Evolutionary conservation across 2,113 vertebrate genomes (phyloP), one percentile per base, ranked within the genome.

Genomic region (Tor tambroides): DNA sequence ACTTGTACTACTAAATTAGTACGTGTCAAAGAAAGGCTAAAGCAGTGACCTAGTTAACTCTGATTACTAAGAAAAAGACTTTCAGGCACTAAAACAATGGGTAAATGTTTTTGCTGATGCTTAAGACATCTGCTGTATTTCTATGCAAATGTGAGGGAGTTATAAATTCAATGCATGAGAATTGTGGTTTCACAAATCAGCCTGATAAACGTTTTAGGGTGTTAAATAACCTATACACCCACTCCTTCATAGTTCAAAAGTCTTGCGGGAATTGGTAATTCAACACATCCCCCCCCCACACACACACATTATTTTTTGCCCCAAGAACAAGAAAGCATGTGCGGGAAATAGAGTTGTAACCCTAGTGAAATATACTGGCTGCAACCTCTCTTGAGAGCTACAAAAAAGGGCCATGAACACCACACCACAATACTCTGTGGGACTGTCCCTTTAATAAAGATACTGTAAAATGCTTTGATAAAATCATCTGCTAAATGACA

Each of bases 31-130:
- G 7, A 65, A 43, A 30, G 7, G n/a, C 8, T 81, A 43, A 43
- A 65, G 8, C 15, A 65, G 38, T 65, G 38, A 81, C 38, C 38
- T 28, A 65, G 56, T 81, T 63, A 80, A 5, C 14, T 28, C 23
- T 26, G 56, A 80, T 43, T 63, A 63, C 79, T 19, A 26, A 81
- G 56, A 43, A 81, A 63, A 63, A 63, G 11, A 80, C 56, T 61
- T 41, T 0, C 49, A 80, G 56, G 56, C 23, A 61, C 56, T 4
- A 61, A n/a, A 41, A 65, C 10, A 8, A n/a, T 65, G 38, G 56
- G 56, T 63, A 26, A 63, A 23, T n/a, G 26, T 43, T 81, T 54
- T 17, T 32, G 14, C 6, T 41, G 23, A 35, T 65, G 38, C 23
- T 38, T 38, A 56, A 26, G 46, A 32, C 41, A 51, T 30, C 26